These are phyloP conservation scores for Lysiphlebus fabarum DNA, from an alignment of 1,140 invertebrate species.

Conservation along the genomic window DNA sequence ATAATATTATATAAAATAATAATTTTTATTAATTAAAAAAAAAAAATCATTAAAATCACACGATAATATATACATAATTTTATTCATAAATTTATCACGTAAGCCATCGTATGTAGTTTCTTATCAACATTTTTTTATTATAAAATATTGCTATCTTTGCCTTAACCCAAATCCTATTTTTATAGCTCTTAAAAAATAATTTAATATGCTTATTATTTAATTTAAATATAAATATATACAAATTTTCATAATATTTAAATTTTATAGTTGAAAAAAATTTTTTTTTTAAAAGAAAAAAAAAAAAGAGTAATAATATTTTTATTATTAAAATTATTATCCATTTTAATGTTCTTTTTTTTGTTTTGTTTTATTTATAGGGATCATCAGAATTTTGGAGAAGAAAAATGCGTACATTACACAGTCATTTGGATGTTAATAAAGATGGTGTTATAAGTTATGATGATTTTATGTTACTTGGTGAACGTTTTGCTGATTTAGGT, in stretches of 20 bases:
- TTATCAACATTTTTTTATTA: neutral
- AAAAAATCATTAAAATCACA: too few relatives aligned
- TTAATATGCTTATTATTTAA: too few relatives aligned
- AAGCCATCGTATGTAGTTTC: too few relatives aligned
- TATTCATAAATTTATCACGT: too few relatives aligned
- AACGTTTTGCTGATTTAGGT: conserved; percentile 70
- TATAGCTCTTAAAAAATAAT: too few relatives aligned
- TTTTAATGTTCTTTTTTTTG: neutral
- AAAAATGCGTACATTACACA: conserved; percentile 82
- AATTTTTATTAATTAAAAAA: too few relatives aligned
- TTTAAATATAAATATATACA: too few relatives aligned
- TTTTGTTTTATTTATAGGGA: conserved; percentile 59
- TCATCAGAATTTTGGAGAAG: conserved; percentile 81
- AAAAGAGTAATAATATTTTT: neutral
- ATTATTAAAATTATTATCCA: neutral
- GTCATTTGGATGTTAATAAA: conserved; percentile 77
- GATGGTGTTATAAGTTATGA: conserved; percentile 81
- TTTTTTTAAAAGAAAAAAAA: neutral
- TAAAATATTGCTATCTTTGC: too few relatives aligned
- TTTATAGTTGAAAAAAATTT: neutral
- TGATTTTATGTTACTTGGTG: conserved; percentile 70
- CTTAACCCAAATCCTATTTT: too few relatives aligned
- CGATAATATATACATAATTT: too few relatives aligned
- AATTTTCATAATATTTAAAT: too few relatives aligned
- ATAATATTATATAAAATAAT: too few relatives aligned